Evolutionary conservation across 2,888 invertebrate genomes (phyloP).

Genomic region (Leptogaster cylindrica): DNA sequence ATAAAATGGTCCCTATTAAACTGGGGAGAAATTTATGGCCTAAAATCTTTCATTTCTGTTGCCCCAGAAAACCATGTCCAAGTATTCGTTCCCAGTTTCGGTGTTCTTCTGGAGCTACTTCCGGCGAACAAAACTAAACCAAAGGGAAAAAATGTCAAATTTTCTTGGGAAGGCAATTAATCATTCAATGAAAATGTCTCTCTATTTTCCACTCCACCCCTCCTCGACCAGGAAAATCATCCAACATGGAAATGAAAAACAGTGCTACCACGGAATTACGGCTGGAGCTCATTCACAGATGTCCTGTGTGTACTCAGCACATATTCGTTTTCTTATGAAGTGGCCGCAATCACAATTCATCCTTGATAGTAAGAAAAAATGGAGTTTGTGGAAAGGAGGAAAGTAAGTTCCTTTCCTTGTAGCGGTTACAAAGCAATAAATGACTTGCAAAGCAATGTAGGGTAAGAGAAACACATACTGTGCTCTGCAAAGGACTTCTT

Average conservation of each 20-base stretch:
- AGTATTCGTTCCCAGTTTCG: neutral
- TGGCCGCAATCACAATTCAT: conserved; percentile 9
- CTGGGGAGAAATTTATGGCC: conserved; percentile 29
- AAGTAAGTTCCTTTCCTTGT: conserved; percentile 6
- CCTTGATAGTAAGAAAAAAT: neutral
- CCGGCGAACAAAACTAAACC: neutral
- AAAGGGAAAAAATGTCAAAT: conserved; percentile 25
- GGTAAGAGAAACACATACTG: too few species aligned
- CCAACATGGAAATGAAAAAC: conserved; percentile 13
- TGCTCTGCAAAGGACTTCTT: too few species aligned
- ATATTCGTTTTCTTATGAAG: conserved; percentile 4
- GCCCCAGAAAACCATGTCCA: conserved; percentile 16
- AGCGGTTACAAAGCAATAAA: too few species aligned
- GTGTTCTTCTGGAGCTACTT: neutral
- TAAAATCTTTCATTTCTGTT: conserved; percentile 25
- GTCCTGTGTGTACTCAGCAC: neutral
- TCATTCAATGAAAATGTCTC: conserved; percentile 34
- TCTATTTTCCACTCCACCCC: conserved; percentile 16
- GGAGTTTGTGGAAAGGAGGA: conserved; percentile 4
- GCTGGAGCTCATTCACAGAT: neutral
- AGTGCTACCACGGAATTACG: neutral
- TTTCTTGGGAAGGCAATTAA: conserved; percentile 33
- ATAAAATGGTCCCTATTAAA: conserved; percentile 9
- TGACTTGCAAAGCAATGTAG: too few species aligned
- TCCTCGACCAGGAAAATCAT: conserved; percentile 18